A percentile compares a stretch with the other conserved stretches of the same genome.
phyloP scores from a whole-genome alignment of 2,888 invertebrate genomes.

The Malachius bipustulatus region DNA sequence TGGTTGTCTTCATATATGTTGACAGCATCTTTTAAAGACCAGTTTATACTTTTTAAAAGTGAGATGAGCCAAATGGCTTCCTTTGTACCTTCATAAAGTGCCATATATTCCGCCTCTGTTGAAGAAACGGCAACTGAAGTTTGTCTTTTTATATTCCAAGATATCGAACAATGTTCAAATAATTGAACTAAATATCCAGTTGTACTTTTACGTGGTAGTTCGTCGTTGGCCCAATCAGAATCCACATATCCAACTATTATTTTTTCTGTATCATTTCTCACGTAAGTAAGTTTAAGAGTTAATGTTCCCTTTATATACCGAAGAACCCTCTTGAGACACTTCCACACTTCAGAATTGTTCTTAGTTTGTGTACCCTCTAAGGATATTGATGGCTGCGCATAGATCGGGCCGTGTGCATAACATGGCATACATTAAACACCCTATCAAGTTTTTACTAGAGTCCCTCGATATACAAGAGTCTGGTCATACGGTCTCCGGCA shows the following conservation, averaged over 20 bases:
- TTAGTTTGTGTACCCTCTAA: slow-evolving; percentile 23
- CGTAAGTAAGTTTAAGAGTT: slow-evolving; percentile 21
- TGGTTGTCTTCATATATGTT: slow-evolving; percentile 24
- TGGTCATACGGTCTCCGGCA: no score
- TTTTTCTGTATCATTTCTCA: slow-evolving; percentile 17
- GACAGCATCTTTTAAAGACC: slow-evolving; percentile 14
- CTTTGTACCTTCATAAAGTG: slow-evolving; percentile 21
- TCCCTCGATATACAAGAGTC: no score
- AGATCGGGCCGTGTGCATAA: slow-evolving; percentile 20
- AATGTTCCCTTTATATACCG: slow-evolving; percentile 24
- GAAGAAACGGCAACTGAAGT: slow-evolving; percentile 25
- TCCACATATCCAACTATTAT: slow-evolving; percentile 23
- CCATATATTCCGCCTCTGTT: slow-evolving; percentile 19
- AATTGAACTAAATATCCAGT: slow-evolving; percentile 18
- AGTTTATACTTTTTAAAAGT: slow-evolving; percentile 19
- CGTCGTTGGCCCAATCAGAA: slow-evolving; percentile 22
- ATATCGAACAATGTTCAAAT: slow-evolving; percentile 22
- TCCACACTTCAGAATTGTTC: slow-evolving; percentile 21
- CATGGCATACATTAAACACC: slow-evolving; percentile 18
- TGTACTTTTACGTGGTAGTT: slow-evolving; percentile 18
- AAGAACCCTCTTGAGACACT: slow-evolving; percentile 21
- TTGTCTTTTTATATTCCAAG: slow-evolving; percentile 27
- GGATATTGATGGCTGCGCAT: slow-evolving; percentile 20
- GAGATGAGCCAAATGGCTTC: slow-evolving; percentile 26
- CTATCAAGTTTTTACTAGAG: no score